Base-by-base conservation (phyloP, 2,888 invertebrate species). In the Trypoxylon attenuatum region DNA sequence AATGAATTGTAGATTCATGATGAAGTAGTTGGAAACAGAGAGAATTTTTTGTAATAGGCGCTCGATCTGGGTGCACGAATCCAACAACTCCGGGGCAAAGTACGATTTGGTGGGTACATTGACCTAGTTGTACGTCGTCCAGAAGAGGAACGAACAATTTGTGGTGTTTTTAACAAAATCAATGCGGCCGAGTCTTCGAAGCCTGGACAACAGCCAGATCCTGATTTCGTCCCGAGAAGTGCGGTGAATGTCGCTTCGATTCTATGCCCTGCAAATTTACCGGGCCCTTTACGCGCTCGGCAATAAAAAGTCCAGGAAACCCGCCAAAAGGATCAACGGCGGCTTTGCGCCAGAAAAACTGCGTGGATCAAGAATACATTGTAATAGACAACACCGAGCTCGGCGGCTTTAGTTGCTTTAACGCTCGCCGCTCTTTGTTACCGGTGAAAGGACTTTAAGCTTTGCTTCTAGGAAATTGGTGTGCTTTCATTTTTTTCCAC, bases 121-220 rank as follows among this genome's bases (percentile, higher is more conserved):
- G 57, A 52, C 57, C 49, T 42, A 45, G 5, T 58, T 52, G 39
- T 27, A 61, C 33, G 18, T 25, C 27, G 47, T 38, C 47, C 47
- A 45, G 58, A 45, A n/a, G 53, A 41, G 23, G 27, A 33, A 38
- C 42, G 55, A 43, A 64, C 70, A 70, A 75, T 75, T 73, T 73
- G 71, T 59, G 62, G 66, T 63, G 60, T 69, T 71, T 67, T 65
- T 67, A 71, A 65, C 67, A 55, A 69, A 78, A 77, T 78, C 76
- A 71, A 73, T 73, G 73, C 65, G 62, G 33, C 57, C 16, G 51
- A 54, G 25, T 68, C 53, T 65, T 59, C 65, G 56, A 60, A 65
- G 25, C 27, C 71, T 77, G 77, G 77, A 78, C 66, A 71, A 63
- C 41, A 58, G 77, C 77, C 73, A 77, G 66, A 67, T 69, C 51